A percentile compares a stretch with the other conserved stretches of the same genome.
Conservation (phyloP, 2,888 invertebrate species). For the Sturmia bella region DNA sequence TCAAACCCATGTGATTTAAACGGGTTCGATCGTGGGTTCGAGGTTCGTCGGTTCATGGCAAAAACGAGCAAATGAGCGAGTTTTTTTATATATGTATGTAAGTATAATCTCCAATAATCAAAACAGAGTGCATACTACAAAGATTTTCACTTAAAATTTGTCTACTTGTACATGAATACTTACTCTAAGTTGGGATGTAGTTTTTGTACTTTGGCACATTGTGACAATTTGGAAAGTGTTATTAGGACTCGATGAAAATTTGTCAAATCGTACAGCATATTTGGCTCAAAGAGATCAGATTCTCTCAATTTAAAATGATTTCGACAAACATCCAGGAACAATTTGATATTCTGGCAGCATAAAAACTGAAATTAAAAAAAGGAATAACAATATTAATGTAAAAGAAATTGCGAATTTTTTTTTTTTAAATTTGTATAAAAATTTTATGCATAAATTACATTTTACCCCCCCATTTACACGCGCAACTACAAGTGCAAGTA, state of each 20-base stretch:
- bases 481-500: too few species aligned
- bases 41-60: too few species aligned
- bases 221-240: slow-evolving; percentile 94
- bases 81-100: too few species aligned
- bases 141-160: neutral
- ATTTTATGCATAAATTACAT: too few species aligned
- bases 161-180: slow-evolving; percentile 82
- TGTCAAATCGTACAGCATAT: slow-evolving; percentile 96
- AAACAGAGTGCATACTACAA: too few species aligned
- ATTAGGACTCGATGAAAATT: slow-evolving; percentile 97
- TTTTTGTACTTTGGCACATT: slow-evolving; percentile 86
- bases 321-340: slow-evolving; percentile 94
- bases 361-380: slow-evolving; percentile 87
- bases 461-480: too few species aligned
- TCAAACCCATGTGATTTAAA: too few species aligned
- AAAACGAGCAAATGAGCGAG: too few species aligned
- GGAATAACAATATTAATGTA: neutral
- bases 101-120: too few species aligned
- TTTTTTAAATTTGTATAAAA: too few species aligned
- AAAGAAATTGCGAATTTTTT: too few species aligned
- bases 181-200: slow-evolving; percentile 86
- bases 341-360: slow-evolving; percentile 96
- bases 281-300: slow-evolving; percentile 94
- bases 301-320: slow-evolving; percentile 91
- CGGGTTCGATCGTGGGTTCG: too few species aligned